Conservation (phyloP, 2,113 vertebrate species). For the Scomber colias region DNA sequence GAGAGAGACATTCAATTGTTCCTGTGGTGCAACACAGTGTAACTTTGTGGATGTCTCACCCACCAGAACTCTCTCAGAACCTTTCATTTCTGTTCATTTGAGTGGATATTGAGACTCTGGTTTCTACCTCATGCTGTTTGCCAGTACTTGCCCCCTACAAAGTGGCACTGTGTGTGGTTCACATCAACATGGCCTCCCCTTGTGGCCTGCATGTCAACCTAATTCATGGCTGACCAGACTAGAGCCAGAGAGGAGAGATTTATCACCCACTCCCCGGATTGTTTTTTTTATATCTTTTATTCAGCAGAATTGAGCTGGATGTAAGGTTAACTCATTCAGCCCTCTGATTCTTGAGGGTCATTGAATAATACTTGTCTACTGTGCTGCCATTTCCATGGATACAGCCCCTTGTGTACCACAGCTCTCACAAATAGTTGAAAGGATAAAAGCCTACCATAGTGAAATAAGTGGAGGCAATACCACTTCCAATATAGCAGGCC, state of each 20-base stretch:
- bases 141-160: background rate
- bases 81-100: constrained; percentile 11
- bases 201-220: constrained; percentile 71
- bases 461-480: background rate
- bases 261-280: constrained; percentile 75
- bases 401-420: constrained; percentile 32
- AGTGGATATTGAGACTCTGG: constrained; percentile 9
- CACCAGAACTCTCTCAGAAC: background rate
- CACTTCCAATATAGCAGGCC: background rate
- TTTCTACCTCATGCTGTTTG: constrained; percentile 53
- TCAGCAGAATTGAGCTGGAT: constrained; percentile 57
- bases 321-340: constrained; percentile 56
- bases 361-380: constrained; percentile 63
- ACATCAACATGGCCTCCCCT: constrained; percentile 72
- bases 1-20: background rate
- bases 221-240: constrained; percentile 47
- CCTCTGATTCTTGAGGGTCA: constrained; percentile 63
- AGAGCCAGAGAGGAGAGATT: constrained; percentile 60
- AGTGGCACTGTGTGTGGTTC: constrained; percentile 61
- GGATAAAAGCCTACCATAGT: constrained; percentile 15
- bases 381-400: constrained; percentile 57
- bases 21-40: background rate
- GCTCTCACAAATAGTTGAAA: constrained; percentile 27
- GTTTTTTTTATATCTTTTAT: constrained; percentile 65
- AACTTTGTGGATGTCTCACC: background rate